Evolutionary conservation across 2,113 vertebrate species (phyloP), one percentile per base, ranked within the genome.

Genomic region (Ctenomys sociabilis): DNA sequence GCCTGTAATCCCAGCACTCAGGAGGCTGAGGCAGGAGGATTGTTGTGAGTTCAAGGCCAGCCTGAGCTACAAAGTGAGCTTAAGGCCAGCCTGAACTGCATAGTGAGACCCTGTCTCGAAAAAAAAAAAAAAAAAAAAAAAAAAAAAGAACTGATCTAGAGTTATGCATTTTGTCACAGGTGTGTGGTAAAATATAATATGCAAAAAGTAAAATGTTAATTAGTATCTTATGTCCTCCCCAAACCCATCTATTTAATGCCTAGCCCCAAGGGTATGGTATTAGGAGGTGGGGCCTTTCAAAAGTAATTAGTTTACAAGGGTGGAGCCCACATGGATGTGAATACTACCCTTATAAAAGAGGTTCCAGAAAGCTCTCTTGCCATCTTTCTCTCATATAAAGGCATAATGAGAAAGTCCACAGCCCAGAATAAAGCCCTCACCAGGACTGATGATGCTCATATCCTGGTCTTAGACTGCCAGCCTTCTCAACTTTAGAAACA

Each of bases 121-220:
- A n/a, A n/a, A n/a, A n/a, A n/a, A n/a, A n/a, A n/a, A n/a, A n/a
- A n/a, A n/a, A n/a, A n/a, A n/a, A n/a, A n/a, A n/a, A n/a, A n/a
- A n/a, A n/a, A n/a, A n/a, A n/a, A n/a, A 78, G 78, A 88, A 88
- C 73, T 86, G 43, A 85, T 68, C 45, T 43, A 89, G 10, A 86
- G 57, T 68, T 45, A 88, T 40, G 30, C 21, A 30, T 72, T 37
- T 26, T 61, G 16, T 85, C 83, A 80, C 30, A 72, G 52, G 59
- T 30, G 24, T 83, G 49, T 77, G 75, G 40, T 54, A 83, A 91
- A 83, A 68, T 64, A 37, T 54, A 93, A 77, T 57, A 37, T 54
- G 17, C n/a, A 35, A 84, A 85, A 80, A 72, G 5, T 26, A 93
- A 93, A 96, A 85, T 64, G 16, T 28, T 85, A 85, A 72, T 80